Conservation (phyloP, 2,797 vertebrate species). For the Cyclopterus lumpus region DNA sequence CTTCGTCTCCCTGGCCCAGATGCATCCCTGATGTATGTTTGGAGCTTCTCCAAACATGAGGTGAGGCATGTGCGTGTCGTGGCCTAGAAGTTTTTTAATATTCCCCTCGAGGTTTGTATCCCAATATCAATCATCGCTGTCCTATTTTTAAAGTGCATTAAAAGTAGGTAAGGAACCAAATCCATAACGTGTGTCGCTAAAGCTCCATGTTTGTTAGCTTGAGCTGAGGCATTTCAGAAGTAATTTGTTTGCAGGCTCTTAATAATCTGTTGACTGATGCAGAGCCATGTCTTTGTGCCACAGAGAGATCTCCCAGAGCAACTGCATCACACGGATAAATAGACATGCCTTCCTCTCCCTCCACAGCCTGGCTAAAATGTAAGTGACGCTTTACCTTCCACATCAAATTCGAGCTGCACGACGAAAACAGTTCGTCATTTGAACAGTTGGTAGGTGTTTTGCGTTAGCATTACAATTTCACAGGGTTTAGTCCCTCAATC, state of each 20-base stretch:
- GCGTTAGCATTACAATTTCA: slow-evolving; percentile 50
- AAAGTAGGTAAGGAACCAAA: slow-evolving; percentile 4
- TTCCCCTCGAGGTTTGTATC: slow-evolving; percentile 46
- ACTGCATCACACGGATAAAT: slow-evolving; percentile 75
- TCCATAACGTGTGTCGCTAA: neutral
- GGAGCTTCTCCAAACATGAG: slow-evolving; percentile 55
- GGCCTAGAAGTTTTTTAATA: slow-evolving; percentile 57
- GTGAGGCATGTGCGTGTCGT: slow-evolving; percentile 16
- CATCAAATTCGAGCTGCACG: slow-evolving; percentile 30
- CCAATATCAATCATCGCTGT: slow-evolving; percentile 66
- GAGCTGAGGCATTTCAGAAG: slow-evolving; percentile 17
- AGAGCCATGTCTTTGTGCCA: slow-evolving; percentile 48
- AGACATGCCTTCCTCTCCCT: slow-evolving; percentile 80
- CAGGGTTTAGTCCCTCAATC: slow-evolving; percentile 53
- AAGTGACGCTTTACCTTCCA: slow-evolving; percentile 62
- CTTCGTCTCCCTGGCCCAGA: slow-evolving; percentile 68
- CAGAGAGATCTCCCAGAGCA: slow-evolving; percentile 84
- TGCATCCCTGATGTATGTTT: slow-evolving; percentile 65
- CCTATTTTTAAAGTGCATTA: slow-evolving; percentile 57
- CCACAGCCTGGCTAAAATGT: slow-evolving; percentile 80
- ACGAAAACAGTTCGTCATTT: slow-evolving; percentile 49
- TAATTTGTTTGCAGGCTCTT: slow-evolving; percentile 24
- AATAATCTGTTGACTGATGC: slow-evolving; percentile 47
- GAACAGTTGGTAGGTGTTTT: slow-evolving; percentile 45
- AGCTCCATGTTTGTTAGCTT: neutral